phyloP scores from a whole-genome alignment of 2,797 vertebrate genomes.

The Paedocypris micromegethes region DNA sequence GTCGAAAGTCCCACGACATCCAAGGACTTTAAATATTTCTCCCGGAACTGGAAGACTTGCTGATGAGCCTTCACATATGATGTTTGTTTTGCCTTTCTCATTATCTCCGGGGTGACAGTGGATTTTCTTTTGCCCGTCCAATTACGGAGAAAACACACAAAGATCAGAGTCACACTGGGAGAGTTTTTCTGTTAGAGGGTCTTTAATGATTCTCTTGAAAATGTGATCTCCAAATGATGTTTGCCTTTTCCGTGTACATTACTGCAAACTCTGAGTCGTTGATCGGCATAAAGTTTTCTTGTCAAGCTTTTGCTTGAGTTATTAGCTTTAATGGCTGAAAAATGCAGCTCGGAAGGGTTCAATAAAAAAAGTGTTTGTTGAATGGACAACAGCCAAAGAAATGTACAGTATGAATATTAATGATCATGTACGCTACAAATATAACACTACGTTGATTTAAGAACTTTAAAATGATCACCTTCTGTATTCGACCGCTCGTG shows the following conservation, averaged over 20 bases:
- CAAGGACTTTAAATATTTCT: constrained; percentile 1
- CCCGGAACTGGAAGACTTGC: constrained; percentile 16
- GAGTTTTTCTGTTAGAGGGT: constrained; percentile 23
- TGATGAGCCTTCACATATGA: constrained; percentile 32
- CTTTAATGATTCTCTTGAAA: constrained; percentile 33
- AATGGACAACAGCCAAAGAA: constrained; percentile 32
- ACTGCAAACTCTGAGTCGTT: neutral
- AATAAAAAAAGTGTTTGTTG: constrained; percentile 46
- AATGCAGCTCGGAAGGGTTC: constrained; percentile 29
- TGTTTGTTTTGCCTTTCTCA: constrained; percentile 16
- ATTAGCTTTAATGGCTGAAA: constrained; percentile 27
- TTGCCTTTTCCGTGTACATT: neutral
- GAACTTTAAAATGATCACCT: constrained; percentile 8
- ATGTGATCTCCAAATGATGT: constrained; percentile 9
- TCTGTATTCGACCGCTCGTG: too few species aligned
- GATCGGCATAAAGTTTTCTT: constrained; percentile 8
- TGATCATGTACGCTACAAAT: too few species aligned
- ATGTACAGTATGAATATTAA: neutral
- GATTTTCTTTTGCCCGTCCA: constrained; percentile 7
- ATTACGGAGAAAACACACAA: constrained; percentile 21
- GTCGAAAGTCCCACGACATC: neutral
- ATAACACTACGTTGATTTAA: constrained; percentile 4
- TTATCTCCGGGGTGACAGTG: constrained; percentile 14
- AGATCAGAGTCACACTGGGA: constrained; percentile 19
- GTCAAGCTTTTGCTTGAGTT: constrained; percentile 20